phyloP scores from a whole-genome alignment of 2,113 vertebrate genomes.

The Tor tambroides region DNA sequence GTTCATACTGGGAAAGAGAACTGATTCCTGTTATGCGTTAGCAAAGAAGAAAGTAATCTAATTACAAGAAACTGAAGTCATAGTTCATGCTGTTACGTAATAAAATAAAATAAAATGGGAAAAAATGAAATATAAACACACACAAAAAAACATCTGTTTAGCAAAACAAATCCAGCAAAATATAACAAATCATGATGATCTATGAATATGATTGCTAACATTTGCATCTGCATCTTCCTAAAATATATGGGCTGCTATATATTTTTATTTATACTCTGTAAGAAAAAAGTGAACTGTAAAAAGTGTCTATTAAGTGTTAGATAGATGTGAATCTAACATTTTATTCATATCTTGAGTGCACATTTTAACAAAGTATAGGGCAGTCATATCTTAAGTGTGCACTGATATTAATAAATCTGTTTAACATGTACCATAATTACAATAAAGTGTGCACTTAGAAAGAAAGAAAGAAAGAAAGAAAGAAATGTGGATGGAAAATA shows the following conservation, averaged over 20 bases:
- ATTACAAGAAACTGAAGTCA: constrained; percentile 20
- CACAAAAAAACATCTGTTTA: neutral
- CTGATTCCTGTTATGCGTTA: neutral
- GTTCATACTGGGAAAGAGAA: neutral
- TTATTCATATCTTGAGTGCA: no score
- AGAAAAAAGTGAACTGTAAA: neutral
- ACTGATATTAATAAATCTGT: no score
- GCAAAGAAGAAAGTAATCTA: constrained; percentile 3
- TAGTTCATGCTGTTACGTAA: neutral
- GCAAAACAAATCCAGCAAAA: neutral
- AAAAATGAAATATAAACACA: neutral
- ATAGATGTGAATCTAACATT: neutral
- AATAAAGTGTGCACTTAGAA: no score
- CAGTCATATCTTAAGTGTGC: no score
- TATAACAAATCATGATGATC: neutral
- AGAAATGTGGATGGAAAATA: neutral
- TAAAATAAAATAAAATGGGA: neutral
- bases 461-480: no score
- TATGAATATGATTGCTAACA: neutral
- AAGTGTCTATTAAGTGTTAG: neutral
- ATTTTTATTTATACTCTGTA: neutral
- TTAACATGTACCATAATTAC: no score
- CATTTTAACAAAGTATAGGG: no score
- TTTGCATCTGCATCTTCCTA: neutral
- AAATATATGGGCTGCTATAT: neutral